Conservation (phyloP, 2,888 invertebrate species). For the Brachypalpus laphriformis region DNA sequence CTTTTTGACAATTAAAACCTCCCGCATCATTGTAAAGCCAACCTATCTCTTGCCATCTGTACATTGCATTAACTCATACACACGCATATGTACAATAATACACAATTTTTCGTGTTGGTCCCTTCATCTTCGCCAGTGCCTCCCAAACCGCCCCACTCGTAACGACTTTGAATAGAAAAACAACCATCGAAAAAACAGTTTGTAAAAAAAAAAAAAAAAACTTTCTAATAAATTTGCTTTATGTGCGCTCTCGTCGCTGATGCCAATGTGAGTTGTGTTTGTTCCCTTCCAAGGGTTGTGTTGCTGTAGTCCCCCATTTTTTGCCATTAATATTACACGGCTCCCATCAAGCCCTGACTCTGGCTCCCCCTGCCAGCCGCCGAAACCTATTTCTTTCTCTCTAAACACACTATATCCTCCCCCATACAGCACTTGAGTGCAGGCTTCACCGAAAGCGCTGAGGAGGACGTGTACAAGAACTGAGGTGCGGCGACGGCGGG, state of each 20-base stretch:
- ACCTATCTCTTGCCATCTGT: conserved; percentile 67
- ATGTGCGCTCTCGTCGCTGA: conserved; percentile 79
- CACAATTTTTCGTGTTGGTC: conserved; percentile 19
- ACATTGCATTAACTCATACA: conserved; percentile 64
- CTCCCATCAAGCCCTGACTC: conserved; percentile 77
- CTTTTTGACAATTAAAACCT: conserved; percentile 72
- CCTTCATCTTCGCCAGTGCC: conserved; percentile 35
- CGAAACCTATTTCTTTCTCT: conserved; percentile 73
- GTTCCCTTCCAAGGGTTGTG: conserved; percentile 69
- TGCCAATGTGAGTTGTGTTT: conserved; percentile 56
- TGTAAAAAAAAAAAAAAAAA: conserved; percentile 75
- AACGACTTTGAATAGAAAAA: conserved; percentile 70
- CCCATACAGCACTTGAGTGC: conserved; percentile 69
- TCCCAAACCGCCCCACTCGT: conserved; percentile 31
- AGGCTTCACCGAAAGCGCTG: conserved; percentile 55
- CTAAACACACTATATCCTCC: conserved; percentile 72
- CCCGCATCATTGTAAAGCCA: conserved; percentile 58
- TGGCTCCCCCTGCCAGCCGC: conserved; percentile 32
- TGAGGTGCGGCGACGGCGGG: conserved; percentile 29
- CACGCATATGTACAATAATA: conserved; percentile 27
- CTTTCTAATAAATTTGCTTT: conserved; percentile 83
- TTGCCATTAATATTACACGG: conserved; percentile 81
- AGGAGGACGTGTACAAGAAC: conserved; percentile 16
- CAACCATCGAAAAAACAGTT: conserved; percentile 71
- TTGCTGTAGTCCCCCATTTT: conserved; percentile 77